Evolutionary conservation across 2,797 vertebrate species (phyloP), one percentile per base, ranked within the genome.

Genomic region (Scomberomorus guttatus): DNA sequence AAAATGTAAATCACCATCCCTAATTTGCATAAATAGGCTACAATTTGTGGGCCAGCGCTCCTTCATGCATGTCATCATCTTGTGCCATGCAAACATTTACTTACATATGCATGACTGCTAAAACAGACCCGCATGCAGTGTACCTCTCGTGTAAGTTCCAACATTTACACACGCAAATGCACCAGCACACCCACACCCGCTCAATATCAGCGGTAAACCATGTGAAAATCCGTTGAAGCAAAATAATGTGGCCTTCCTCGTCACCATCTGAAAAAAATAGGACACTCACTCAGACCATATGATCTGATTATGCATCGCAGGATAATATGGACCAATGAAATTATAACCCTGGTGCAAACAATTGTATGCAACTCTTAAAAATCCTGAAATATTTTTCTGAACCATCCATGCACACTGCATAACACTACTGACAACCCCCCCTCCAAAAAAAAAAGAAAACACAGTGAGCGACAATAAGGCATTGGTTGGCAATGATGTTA

Each of bases 41-140:
- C 69, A 34, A 46, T 76, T 70, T 78, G 63, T 55, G 67, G 66
- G 73, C 66, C 48, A 6, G 17, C 59, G 62, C 55, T 60, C 18
- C 18, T 17, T 82, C 69, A 70, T 77, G 82, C 79, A 48, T 83
- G 59, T 51, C 56, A 22, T 86, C 46, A 79, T 89, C 69, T 37
- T 76, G 58, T 81, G 80, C 50, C 90, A 85, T 75, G 66, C 80
- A 80, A 90, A 84, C 65, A 76, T 75, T 86, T 62, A 73, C 54
- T 91, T 57, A 67, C 42, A 78, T 85, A 90, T 90, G 88, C 90
- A 90, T 85, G 85, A 85, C 24, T 81, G 81, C 77, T 84, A 75
- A 80, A 85, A 66, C 29, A 79, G 69, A 64, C 79, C 72, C 51
- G 72, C 82, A 80, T 84, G 87, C 61, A 59, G 89, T 34, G 77